Conservation (phyloP, 2,888 invertebrate genomes). For the Plemyria rubiginata region DNA sequence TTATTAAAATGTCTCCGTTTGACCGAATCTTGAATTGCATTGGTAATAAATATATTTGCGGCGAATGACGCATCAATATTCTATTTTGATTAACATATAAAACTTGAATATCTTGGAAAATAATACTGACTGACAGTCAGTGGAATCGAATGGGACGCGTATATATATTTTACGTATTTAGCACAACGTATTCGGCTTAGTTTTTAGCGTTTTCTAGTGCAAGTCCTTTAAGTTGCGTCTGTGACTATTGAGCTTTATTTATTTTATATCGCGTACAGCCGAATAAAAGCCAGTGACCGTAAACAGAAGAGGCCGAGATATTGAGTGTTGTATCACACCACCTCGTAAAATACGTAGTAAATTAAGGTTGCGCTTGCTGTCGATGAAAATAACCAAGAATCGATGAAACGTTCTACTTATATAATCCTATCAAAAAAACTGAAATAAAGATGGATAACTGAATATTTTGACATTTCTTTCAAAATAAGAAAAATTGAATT, state of each 20-base stretch:
- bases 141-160: no score
- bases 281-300: conserved; percentile 76
- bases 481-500: not conserved
- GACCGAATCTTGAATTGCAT: no score
- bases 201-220: not conserved
- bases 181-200: not conserved
- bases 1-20: no score
- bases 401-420: conserved; percentile 18
- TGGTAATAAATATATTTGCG: no score
- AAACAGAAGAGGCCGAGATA: conserved; percentile 74
- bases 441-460: not conserved
- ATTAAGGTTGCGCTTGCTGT: conserved; percentile 33
- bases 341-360: conserved; percentile 42
- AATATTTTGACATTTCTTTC: not conserved
- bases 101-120: no score
- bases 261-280: conserved; percentile 57
- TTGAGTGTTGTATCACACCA: conserved; percentile 63
- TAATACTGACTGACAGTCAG: no score
- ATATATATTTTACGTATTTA: no score
- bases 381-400: conserved; percentile 27
- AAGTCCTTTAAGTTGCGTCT: conserved; percentile 1
- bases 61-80: no score
- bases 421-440: not conserved
- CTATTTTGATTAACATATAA: no score
- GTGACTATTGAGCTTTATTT: conserved; percentile 29